phyloP scores from a whole-genome alignment of 1,140 invertebrate genomes.

The Cydia amplana region DNA sequence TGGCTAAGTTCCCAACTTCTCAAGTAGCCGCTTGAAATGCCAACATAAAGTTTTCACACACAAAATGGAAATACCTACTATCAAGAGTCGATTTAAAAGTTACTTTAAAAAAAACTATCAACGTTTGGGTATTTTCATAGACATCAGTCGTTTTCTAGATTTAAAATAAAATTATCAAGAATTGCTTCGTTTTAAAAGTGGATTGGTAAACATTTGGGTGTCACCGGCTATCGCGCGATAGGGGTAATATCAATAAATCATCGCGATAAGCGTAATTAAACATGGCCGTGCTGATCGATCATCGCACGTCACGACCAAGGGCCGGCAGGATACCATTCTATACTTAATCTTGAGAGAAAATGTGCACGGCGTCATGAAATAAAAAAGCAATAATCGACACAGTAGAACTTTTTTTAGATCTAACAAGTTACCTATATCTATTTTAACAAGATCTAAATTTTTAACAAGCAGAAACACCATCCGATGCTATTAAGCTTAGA shows the following conservation, averaged over 20 bases:
- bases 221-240: constrained; percentile 40
- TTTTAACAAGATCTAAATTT: too few species aligned
- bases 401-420: too few species aligned
- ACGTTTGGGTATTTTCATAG: not conserved
- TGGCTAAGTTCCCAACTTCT: not conserved
- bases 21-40: not conserved
- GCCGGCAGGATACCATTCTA: not conserved
- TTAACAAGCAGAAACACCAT: too few species aligned
- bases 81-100: too few species aligned
- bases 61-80: not conserved
- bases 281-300: constrained; percentile 50
- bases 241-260: constrained; percentile 56
- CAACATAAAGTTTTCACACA: not conserved
- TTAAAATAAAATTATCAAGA: not conserved
- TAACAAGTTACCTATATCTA: too few species aligned
- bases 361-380: not conserved
- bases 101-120: too few species aligned
- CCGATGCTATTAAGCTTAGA: too few species aligned
- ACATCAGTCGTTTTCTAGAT: not conserved
- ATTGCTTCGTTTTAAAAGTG: not conserved
- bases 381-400: not conserved
- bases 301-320: constrained; percentile 39
- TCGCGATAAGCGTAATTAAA: constrained; percentile 57
- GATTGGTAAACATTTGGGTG: constrained; percentile 32
- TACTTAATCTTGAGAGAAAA: constrained; percentile 8